These are phyloP conservation scores for Caenorhabditis elegans DNA, from an alignment of 1,140 invertebrate genomes.

Conservation along the genomic window DNA sequence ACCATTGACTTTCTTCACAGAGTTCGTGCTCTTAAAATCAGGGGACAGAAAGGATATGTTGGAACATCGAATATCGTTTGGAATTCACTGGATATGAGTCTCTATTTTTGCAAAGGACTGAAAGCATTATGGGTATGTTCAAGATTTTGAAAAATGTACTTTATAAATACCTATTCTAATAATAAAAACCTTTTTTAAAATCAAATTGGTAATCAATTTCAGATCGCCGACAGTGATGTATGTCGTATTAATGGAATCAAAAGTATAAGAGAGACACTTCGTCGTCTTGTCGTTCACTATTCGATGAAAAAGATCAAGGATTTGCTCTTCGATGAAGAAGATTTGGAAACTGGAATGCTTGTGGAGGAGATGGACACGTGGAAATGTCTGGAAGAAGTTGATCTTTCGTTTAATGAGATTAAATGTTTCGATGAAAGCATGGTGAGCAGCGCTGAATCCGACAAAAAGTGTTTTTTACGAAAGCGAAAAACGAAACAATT, in stretches of 20 bases:
- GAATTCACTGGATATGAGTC: slow-evolving; percentile 81
- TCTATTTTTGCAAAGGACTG: slow-evolving; percentile 45
- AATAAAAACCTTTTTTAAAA: too few species aligned
- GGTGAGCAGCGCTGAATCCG: too few species aligned
- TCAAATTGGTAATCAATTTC: neutral
- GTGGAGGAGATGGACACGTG: slow-evolving; percentile 67
- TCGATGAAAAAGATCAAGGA: slow-evolving; percentile 48
- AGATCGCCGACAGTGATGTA: slow-evolving; percentile 50
- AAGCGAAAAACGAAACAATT: too few species aligned
- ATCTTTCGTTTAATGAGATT: slow-evolving; percentile 81
- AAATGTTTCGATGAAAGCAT: slow-evolving; percentile 78
- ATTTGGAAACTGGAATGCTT: slow-evolving; percentile 64
- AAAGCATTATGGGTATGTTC: slow-evolving; percentile 47
- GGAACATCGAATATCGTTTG: slow-evolving; percentile 84
- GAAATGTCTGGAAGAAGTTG: slow-evolving; percentile 73
- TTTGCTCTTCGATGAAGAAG: slow-evolving; percentile 63
- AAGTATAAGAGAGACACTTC: slow-evolving; percentile 36
- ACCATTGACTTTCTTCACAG: slow-evolving; percentile 43
- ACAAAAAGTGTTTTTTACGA: too few species aligned
- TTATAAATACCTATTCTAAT: neutral
- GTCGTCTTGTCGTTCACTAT: slow-evolving; percentile 46
- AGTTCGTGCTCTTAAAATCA: slow-evolving; percentile 73
- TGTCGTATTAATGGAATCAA: slow-evolving; percentile 40
- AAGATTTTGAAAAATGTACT: neutral
- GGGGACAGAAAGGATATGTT: slow-evolving; percentile 66